phyloP scores from a whole-genome alignment of 1,140 invertebrate genomes.

The Bombus difficillimus region DNA sequence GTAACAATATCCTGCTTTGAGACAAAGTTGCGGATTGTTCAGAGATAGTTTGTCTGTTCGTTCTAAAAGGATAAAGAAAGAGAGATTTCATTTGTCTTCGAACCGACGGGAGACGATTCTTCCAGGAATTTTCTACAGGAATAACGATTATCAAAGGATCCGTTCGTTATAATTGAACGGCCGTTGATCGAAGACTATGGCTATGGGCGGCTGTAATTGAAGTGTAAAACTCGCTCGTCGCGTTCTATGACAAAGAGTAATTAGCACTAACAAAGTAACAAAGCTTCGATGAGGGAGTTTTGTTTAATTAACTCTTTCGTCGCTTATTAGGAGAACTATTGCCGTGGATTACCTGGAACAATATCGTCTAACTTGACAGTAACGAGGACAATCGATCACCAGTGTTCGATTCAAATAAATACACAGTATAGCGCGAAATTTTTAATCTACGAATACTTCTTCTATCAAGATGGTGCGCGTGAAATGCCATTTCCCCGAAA shows the following conservation, averaged over 20 bases:
- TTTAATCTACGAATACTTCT: not conserved
- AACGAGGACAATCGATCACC: not conserved
- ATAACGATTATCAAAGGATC: slow-evolving; percentile 26
- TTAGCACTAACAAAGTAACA: slow-evolving; percentile 32
- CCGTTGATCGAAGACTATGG: slow-evolving; percentile 40
- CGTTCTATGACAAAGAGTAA: slow-evolving; percentile 29
- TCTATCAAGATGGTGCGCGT: too few species aligned
- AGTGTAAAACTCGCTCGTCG: slow-evolving; percentile 28
- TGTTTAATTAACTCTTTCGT: slow-evolving; percentile 37
- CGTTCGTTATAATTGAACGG: slow-evolving; percentile 47
- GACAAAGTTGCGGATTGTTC: not conserved
- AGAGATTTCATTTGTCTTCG: not conserved
- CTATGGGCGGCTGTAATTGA: slow-evolving; percentile 10
- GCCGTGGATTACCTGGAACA: not conserved
- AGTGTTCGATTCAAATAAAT: not conserved
- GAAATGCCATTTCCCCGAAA: too few species aligned
- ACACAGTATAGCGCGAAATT: not conserved
- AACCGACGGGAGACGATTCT: not conserved
- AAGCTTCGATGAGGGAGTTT: not conserved
- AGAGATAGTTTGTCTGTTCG: not conserved
- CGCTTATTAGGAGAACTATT: not conserved
- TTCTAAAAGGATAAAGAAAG: not conserved
- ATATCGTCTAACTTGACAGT: not conserved
- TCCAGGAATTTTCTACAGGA: not conserved
- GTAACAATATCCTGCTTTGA: not conserved